A percentile compares a stretch with the other conserved stretches of the same genome.
Evolutionary conservation across 2,113 vertebrate genomes (phyloP).

Genomic region (Elephas maximus): DNA sequence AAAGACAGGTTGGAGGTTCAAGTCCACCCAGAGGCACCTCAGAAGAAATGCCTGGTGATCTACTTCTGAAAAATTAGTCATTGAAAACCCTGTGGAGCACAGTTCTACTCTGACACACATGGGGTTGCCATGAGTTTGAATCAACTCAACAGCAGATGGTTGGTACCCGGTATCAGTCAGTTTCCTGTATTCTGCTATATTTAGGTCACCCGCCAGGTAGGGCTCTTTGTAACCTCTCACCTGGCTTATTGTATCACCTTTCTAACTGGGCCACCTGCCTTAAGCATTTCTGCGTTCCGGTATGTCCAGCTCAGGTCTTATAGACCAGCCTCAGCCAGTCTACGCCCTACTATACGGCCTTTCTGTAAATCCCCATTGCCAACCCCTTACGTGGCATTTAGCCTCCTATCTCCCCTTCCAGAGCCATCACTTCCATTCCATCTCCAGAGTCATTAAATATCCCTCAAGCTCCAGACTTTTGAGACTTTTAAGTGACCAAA

Average conservation of each 20-base stretch:
- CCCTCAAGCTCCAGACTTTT: neutral
- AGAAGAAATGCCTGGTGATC: neutral
- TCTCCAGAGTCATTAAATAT: neutral
- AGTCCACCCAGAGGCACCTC: neutral
- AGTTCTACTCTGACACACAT: neutral
- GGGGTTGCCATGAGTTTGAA: neutral
- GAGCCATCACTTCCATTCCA: neutral
- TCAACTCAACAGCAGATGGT: neutral
- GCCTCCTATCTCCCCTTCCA: neutral
- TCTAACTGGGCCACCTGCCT: no score
- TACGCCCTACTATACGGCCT: neutral
- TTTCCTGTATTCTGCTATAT: neutral
- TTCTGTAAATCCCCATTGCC: neutral
- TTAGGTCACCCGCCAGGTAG: no score
- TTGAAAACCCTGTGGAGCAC: neutral
- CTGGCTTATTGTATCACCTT: neutral
- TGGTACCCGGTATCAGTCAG: neutral
- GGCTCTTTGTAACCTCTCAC: neutral
- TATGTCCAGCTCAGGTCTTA: accelerated
- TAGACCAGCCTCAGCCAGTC: neutral
- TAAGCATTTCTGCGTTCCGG: neutral
- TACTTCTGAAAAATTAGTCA: neutral
- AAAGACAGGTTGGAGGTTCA: neutral
- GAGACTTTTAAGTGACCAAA: neutral
- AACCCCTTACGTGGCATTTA: neutral